A percentile compares a stretch with the other conserved stretches of the same genome.
These are phyloP conservation scores for Chelonus insularis DNA, from an alignment of 1,140 invertebrate genomes.

Conservation along the genomic window DNA sequence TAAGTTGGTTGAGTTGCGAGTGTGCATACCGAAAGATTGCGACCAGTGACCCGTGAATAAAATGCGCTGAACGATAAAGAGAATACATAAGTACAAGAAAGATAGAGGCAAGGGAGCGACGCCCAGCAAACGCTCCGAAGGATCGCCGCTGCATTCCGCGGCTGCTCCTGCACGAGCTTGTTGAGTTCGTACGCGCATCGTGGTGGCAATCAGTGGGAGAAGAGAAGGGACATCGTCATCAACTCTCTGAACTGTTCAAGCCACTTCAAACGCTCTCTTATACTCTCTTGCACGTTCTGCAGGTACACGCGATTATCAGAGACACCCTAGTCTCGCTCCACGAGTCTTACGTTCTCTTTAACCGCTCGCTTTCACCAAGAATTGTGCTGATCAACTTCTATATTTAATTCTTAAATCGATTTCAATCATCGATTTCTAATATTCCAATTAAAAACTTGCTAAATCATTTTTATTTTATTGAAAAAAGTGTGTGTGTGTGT, in stretches of 20 bases:
- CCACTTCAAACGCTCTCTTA: not conserved
- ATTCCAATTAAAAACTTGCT: too few relatives aligned
- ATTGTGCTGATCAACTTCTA: too few relatives aligned
- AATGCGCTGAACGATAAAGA: conserved; percentile 8
- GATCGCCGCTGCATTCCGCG: conserved; percentile 22
- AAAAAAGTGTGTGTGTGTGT: too few relatives aligned
- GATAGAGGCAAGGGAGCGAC: conserved; percentile 7
- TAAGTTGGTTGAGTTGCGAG: not conserved
- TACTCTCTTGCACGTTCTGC: conserved; percentile 5
- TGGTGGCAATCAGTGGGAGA: conserved; percentile 12
- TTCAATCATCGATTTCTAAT: too few relatives aligned
- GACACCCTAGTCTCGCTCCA: not conserved
- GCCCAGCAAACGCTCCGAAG: conserved; percentile 2
- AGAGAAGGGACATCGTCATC: conserved; percentile 11
- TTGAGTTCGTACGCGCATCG: conserved; percentile 2
- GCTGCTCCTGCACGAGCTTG: conserved; percentile 5
- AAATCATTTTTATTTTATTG: too few relatives aligned
- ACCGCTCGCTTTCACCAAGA: not conserved
- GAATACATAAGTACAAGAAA: not conserved
- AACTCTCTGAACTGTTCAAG: not conserved
- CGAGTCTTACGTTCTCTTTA: conserved; percentile 4
- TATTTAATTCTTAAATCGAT: too few relatives aligned
- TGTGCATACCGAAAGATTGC: conserved; percentile 29
- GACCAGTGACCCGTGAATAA: conserved; percentile 38
- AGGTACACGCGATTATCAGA: conserved; percentile 15